phyloP scores from a whole-genome alignment of 2,797 vertebrate genomes.

The Catharus ustulatus region DNA sequence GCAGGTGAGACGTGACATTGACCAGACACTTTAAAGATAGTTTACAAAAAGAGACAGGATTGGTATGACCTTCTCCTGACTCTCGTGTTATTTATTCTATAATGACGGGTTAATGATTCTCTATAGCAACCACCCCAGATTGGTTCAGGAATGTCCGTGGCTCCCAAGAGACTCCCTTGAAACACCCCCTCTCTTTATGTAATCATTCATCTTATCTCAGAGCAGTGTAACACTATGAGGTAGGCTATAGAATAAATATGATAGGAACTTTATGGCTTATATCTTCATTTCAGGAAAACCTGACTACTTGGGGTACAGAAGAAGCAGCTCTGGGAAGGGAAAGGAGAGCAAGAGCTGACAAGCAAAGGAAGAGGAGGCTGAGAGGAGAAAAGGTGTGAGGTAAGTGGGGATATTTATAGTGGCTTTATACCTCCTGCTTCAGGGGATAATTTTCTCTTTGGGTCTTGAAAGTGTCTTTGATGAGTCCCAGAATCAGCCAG shows the following conservation, averaged over 20 bases:
- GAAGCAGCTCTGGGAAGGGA: not conserved
- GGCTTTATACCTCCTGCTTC: not conserved
- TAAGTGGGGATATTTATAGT: slow-evolving; percentile 6
- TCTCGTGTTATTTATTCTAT: slow-evolving; percentile 23
- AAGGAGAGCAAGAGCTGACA: not conserved
- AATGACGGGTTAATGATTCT: slow-evolving; percentile 22
- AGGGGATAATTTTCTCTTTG: not conserved
- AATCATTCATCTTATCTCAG: not conserved
- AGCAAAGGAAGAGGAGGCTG: not conserved
- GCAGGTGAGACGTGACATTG: slow-evolving; percentile 52
- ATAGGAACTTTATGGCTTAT: not conserved
- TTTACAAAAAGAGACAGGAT: slow-evolving; percentile 8
- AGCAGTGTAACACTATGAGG: not conserved
- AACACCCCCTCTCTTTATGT: not conserved
- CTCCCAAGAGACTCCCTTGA: not conserved
- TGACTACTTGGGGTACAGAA: not conserved
- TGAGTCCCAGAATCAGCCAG: not conserved
- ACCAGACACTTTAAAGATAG: slow-evolving; percentile 41
- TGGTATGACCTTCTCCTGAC: slow-evolving; percentile 51
- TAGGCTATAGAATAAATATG: not conserved
- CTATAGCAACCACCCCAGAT: not conserved
- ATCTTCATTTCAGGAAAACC: not conserved
- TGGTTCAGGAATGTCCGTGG: not conserved
- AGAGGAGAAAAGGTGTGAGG: not conserved
- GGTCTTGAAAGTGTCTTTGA: slow-evolving; percentile 4